phyloP scores from a whole-genome alignment of 2,113 vertebrate genomes.

The Vulpes lagopus region DNA sequence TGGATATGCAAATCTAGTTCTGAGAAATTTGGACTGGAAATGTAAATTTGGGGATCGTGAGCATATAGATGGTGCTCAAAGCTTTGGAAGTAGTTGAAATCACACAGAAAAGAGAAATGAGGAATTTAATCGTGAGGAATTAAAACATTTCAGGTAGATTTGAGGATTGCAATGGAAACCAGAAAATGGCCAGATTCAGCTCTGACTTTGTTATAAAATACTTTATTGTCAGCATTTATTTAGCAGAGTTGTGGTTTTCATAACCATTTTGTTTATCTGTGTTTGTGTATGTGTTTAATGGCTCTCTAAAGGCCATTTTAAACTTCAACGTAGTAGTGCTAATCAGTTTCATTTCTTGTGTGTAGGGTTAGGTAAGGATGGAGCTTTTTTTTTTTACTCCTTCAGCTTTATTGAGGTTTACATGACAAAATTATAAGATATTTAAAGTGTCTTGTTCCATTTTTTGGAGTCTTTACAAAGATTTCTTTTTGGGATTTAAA shows the following conservation, averaged over 20 bases:
- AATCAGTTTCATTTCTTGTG: background rate
- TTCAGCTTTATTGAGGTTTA: background rate
- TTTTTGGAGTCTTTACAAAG: background rate
- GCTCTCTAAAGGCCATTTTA: background rate
- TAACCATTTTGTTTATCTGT: background rate
- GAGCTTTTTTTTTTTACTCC: background rate
- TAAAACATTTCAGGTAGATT: background rate
- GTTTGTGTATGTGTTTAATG: background rate
- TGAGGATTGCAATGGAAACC: background rate
- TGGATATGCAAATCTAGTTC: background rate
- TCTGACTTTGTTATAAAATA: background rate
- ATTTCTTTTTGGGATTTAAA: conserved; percentile 38
- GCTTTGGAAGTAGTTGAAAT: background rate
- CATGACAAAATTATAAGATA: background rate
- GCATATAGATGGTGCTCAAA: background rate
- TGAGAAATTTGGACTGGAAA: conserved; percentile 23
- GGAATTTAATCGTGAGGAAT: background rate
- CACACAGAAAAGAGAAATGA: background rate
- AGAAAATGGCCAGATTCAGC: background rate
- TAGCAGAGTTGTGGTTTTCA: background rate
- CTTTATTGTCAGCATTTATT: background rate
- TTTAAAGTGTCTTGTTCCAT: background rate
- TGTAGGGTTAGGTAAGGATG: background rate
- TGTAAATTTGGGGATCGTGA: conserved; percentile 1
- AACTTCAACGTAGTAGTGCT: background rate